Evolutionary conservation across 2,888 invertebrate genomes (phyloP).

Genomic region (Mantis religiosa): DNA sequence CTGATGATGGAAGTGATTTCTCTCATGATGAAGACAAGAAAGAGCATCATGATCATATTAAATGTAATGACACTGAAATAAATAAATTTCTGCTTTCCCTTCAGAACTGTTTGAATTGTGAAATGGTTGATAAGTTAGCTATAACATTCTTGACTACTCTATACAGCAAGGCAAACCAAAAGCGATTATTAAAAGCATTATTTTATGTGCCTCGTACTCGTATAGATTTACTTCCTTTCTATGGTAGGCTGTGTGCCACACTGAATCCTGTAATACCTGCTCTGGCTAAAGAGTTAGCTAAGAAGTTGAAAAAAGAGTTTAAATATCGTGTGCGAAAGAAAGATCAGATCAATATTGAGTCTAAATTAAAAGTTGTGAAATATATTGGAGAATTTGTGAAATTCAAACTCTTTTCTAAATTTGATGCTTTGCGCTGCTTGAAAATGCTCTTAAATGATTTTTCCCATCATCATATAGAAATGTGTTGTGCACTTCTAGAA

Average conservation of each 20-base stretch:
- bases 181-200: conserved; percentile 79
- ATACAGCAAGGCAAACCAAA: conserved; percentile 90
- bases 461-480: conserved; percentile 91
- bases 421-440: conserved; percentile 86
- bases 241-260: conserved; percentile 88
- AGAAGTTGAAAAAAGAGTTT: conserved; percentile 88
- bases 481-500: conserved; percentile 94
- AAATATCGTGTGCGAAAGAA: conserved; percentile 90
- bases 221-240: conserved; percentile 88
- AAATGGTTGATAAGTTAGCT: conserved; percentile 91
- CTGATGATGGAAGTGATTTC: not conserved
- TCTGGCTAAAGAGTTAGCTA: conserved; percentile 78
- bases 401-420: conserved; percentile 86
- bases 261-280: conserved; percentile 88
- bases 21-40: conserved; percentile 52
- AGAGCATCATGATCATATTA: conserved; percentile 47
- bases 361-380: conserved; percentile 83
- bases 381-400: conserved; percentile 96
- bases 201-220: conserved; percentile 92
- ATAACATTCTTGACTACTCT: conserved; percentile 90
- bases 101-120: conserved; percentile 90
- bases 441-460: conserved; percentile 91
- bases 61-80: conserved; percentile 58
- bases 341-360: conserved; percentile 60
- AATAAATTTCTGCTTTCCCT: conserved; percentile 83